Evolutionary conservation across 2,888 invertebrate species (phyloP), one percentile per base, ranked within the genome.

Genomic region (Marasmarcha lunaedactyla): DNA sequence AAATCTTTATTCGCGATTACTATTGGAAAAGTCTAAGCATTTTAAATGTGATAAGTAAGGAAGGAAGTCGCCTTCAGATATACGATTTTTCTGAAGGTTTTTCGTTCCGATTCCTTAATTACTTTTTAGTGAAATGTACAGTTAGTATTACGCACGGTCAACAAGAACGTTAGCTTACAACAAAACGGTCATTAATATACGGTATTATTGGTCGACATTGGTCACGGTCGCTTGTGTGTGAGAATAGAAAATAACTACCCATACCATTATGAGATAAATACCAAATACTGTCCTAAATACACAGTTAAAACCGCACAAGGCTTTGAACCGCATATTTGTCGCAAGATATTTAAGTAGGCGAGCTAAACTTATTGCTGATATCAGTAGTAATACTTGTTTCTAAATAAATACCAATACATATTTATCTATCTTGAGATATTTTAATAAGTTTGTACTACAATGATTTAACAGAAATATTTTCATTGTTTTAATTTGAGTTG

Each of bases 121-220:
- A 30, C 9, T 47, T 46, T 48, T 56, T 51, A 46, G 20, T 20
- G 41, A 42, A 54, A 55, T 58, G 49, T 50, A 52, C 52, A 55
- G 54, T 58, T 57, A 44, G 58, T 50, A 47, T 47, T 42, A 45
- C 52, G 53, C 45, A 48, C 40, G 47, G 49, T 38, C 43, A 43
- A 42, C 45, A 6, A 35, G 39, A 27, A 42, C 36, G 42, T 52
- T 51, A 48, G 45, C 54, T 49, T 51, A 54, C 59, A 20, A 20
- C 54, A 62, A n/a, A 57, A 57, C 57, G 57, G 58, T 63, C 59
- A 71, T 70, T 71, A 67, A 52, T 70, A 71, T 73, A 65, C 53
- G 47, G 59, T 65, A 57, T 49, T 52, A 57, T 57, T 50, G 43
- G 59, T 46, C 57, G 64, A 55, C 69, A 73, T 69, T 73, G 69